Evolutionary conservation across 2,113 vertebrate genomes (phyloP).

Genomic region (Hydrochoerus hydrochaeris): DNA sequence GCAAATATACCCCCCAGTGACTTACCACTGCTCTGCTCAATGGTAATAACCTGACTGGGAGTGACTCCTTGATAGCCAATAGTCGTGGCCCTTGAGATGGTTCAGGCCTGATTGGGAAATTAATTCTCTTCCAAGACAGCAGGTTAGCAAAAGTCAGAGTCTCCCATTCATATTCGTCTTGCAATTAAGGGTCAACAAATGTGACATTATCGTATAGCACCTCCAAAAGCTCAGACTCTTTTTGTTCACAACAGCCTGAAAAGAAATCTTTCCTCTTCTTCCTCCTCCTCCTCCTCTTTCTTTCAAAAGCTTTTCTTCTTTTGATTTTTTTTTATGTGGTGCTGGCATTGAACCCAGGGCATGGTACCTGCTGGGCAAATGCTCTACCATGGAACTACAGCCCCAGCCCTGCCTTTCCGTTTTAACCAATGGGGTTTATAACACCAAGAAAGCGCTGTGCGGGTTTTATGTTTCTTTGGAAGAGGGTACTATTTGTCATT

Average conservation of each 20-base stretch:
- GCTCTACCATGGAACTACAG: background rate
- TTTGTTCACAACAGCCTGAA: background rate
- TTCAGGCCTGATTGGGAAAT: constrained; percentile 4
- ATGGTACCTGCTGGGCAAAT: background rate
- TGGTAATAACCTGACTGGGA: background rate
- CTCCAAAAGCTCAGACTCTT: background rate
- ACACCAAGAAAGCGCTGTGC: background rate
- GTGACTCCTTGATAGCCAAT: background rate
- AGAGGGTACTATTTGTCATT: background rate
- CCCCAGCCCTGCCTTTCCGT: background rate
- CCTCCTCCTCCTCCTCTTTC: background rate
- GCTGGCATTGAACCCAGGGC: background rate
- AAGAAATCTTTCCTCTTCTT: background rate
- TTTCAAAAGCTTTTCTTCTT: background rate
- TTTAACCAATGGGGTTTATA: background rate
- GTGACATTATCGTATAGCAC: background rate
- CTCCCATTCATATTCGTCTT: background rate
- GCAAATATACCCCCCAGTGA: constrained; percentile 32
- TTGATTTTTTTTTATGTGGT: background rate
- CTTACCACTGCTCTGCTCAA: constrained; percentile 33
- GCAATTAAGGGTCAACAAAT: background rate
- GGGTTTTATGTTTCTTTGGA: background rate
- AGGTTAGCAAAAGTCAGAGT: constrained; percentile 1
- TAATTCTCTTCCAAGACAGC: background rate
- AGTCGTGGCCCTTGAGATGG: background rate